These are phyloP conservation scores for Galago senegalensis DNA, from an alignment of 2,797 vertebrate genomes.

Conservation along the genomic window DNA sequence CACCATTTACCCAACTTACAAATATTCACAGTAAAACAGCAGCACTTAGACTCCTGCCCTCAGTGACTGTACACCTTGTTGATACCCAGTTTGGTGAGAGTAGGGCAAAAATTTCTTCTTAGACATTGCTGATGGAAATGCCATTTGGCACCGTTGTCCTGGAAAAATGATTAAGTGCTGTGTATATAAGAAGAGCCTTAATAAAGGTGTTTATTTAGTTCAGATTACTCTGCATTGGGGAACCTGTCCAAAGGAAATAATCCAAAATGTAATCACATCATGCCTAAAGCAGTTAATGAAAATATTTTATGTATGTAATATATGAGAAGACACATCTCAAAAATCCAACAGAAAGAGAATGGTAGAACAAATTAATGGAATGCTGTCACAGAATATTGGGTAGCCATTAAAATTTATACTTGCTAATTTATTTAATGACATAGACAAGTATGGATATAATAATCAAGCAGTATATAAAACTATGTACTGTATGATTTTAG, in stretches of 20 bases:
- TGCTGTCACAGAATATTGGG: not conserved
- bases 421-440: constrained; percentile 11
- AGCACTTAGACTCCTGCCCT: not conserved
- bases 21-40: constrained; percentile 8
- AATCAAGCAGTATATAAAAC: not conserved
- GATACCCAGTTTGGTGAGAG: not conserved
- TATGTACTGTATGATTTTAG: not conserved
- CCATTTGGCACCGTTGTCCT: constrained; percentile 11
- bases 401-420: not conserved
- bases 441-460: not conserved
- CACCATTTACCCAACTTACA: not conserved
- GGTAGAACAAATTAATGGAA: not conserved
- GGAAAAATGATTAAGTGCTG: not conserved
- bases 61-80: constrained; percentile 2
- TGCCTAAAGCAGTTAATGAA: constrained; percentile 34
- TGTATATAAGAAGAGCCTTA: constrained; percentile 34
- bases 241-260: constrained; percentile 50
- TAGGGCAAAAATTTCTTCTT: not conserved
- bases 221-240: not conserved
- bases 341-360: not conserved
- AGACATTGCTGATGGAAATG: not conserved
- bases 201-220: constrained; percentile 16
- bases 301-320: constrained; percentile 11
- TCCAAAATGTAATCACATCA: constrained; percentile 24
- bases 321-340: not conserved